phyloP scores from a whole-genome alignment of 2,113 vertebrate species.

The Daubentonia madagascariensis region DNA sequence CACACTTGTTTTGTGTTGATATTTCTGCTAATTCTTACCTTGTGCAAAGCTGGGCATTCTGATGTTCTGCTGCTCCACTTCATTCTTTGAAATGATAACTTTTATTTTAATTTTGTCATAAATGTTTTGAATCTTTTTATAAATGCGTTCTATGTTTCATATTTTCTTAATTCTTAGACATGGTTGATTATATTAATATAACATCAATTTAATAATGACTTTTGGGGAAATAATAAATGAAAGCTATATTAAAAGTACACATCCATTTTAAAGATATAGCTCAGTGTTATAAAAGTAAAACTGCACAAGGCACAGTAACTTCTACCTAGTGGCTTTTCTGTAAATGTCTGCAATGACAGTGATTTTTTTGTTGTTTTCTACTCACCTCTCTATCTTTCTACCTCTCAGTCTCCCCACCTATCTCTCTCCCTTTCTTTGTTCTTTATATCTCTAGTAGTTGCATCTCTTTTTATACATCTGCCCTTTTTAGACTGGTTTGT shows the following conservation, averaged over 20 bases:
- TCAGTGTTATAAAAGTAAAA: neutral
- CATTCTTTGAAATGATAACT: neutral
- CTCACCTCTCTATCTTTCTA: neutral
- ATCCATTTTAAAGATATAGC: neutral
- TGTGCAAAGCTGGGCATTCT: neutral
- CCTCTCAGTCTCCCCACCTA: neutral
- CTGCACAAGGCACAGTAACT: neutral
- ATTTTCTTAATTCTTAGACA: neutral
- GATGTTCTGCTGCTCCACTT: neutral
- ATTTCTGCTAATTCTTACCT: neutral
- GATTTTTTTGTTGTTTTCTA: neutral
- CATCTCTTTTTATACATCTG: neutral
- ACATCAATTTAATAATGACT: neutral
- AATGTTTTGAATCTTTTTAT: neutral
- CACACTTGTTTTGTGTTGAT: neutral
- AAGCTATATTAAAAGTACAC: neutral
- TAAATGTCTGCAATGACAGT: neutral
- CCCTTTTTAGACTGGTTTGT: neutral
- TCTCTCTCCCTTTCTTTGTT: neutral
- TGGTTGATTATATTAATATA: neutral
- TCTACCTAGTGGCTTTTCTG: neutral
- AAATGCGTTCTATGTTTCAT: neutral
- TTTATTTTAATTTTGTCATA: neutral
- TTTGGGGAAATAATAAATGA: neutral
- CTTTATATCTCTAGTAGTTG: neutral